Evolutionary conservation across 2,797 vertebrate species (phyloP).

Genomic region (Antrozous pallidus): DNA sequence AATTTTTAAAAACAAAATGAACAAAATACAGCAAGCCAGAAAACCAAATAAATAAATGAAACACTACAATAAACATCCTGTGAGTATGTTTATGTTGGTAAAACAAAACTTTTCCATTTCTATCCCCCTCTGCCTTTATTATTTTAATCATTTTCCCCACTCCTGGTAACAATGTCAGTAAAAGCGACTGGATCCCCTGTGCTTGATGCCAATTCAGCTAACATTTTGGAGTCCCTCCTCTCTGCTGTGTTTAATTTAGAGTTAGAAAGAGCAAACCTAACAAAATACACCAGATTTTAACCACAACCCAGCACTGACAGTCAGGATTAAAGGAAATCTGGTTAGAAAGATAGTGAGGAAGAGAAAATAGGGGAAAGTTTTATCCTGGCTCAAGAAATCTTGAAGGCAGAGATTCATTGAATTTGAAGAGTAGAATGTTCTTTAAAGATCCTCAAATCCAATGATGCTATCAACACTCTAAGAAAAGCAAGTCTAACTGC

Average conservation of each 20-base stretch:
- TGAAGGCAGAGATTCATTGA: neutral
- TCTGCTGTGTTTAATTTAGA: neutral
- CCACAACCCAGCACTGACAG: neutral
- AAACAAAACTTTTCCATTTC: neutral
- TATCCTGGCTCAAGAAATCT: neutral
- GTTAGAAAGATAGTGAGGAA: neutral
- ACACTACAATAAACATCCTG: neutral
- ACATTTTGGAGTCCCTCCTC: neutral
- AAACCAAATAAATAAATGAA: neutral
- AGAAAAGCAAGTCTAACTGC: neutral
- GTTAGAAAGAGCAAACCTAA: neutral
- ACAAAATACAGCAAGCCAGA: neutral
- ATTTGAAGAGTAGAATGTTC: neutral
- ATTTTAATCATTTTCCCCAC: neutral
- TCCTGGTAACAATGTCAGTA: neutral
- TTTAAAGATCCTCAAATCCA: neutral
- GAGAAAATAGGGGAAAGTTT: neutral
- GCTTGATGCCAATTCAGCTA: neutral
- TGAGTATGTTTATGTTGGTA: neutral
- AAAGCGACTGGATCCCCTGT: neutral
- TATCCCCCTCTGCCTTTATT: neutral
- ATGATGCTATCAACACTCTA: neutral
- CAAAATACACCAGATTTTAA: neutral
- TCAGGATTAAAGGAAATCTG: neutral
- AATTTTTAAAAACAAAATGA: conserved; percentile 22